Base-by-base conservation (phyloP, 2,888 invertebrate species). In the Hanleya hanleyi region DNA sequence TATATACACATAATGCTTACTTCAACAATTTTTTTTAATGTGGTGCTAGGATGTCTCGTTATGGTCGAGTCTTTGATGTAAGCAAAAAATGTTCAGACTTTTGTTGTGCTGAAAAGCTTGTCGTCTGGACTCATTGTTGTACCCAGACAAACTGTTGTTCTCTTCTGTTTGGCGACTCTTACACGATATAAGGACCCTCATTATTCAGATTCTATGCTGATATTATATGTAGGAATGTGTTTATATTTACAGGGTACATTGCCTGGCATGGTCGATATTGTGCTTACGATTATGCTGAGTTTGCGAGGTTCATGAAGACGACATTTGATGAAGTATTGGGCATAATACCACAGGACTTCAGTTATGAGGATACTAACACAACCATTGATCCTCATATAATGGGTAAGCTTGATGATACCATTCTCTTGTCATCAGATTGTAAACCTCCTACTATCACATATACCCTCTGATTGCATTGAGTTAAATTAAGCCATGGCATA, bases 211-310 rank as follows among this genome's bases (percentile, higher is more conserved):
- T 41, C 12, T 41, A n/a, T n/a, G n/a, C 47, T 15, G 47, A 41
- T 12, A n/a, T 41, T 41, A 29, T 12, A 15, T 29, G 29, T 26
- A 15, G 9, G 22, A 29, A 15, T 26, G 29, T 57, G 1, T 73
- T 15, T 70, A 41, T 36, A 15, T 41, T 78, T 71, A 1, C 83
- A 90, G 90, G 89, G 57, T 87, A 89, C 78, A 86, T 90, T 36
- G 86, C 85, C 18, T 90, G 89, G 90, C 89, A 88, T 80, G 90
- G 90, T 0, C 82, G 90, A 6, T 90, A 89, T 81, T 86, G 87
- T 77, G 86, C 89, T 4, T 85, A 80, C 75, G 88, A 89, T 78
- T 89, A 87, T 71, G 75, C 83, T 62, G 77, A 84, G 5, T 90
- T 87, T 79, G 78, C 85, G 50, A 80, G 84, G 36, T 90, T 89